Percentiles rank a stretch among this genome's conserved stretches.
phyloP scores from a whole-genome alignment of 2,797 vertebrate species.

The Cynopterus sphinx region DNA sequence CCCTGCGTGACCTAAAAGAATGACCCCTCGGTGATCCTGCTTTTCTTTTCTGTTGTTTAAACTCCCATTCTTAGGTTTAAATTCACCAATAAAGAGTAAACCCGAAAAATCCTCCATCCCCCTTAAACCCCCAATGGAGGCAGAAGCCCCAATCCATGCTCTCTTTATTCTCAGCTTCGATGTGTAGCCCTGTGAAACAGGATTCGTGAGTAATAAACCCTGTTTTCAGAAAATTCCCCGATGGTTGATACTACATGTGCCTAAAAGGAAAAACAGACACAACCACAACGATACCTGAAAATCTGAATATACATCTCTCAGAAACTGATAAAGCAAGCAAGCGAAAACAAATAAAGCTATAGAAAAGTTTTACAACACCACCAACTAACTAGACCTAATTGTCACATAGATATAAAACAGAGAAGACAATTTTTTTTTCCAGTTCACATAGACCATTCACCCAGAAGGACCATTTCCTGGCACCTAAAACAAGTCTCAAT shows the following conservation, averaged over 20 bases:
- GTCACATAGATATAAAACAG: neutral
- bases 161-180: neutral
- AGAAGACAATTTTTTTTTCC: neutral
- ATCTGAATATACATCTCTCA: neutral
- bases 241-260: too few species aligned
- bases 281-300: neutral
- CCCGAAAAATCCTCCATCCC: neutral
- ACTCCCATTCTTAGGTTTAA: neutral
- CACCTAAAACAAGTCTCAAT: neutral
- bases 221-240: neutral
- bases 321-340: neutral
- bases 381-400: neutral
- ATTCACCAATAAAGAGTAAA: neutral
- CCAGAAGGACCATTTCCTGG: neutral
- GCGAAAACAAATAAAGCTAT: neutral
- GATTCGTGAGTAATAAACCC: neutral
- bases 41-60: neutral
- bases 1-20: neutral
- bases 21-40: too few species aligned
- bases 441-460: neutral
- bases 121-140: neutral
- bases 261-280: neutral
- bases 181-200: too few species aligned
- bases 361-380: neutral
- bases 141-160: neutral